A percentile compares a stretch with the other conserved stretches of the same genome.
These are phyloP conservation scores for Sebastes minor DNA, from an alignment of 2,797 vertebrate genomes.

Conservation along the genomic window DNA sequence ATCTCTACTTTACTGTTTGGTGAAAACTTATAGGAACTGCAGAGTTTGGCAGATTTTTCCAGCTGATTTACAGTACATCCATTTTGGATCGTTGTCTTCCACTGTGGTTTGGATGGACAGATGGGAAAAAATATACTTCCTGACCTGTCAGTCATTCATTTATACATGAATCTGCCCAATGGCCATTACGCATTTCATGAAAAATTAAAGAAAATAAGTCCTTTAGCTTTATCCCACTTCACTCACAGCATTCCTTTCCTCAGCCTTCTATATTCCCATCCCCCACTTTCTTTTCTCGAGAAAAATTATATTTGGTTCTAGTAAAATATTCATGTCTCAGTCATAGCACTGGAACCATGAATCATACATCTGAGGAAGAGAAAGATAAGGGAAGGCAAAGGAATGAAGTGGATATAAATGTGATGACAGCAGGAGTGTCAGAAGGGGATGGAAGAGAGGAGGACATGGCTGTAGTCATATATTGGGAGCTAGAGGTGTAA, in stretches of 20 bases:
- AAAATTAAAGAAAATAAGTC: not conserved
- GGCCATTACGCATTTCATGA: not conserved
- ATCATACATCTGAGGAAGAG: conserved; percentile 68
- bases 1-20: not conserved
- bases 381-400: conserved; percentile 6
- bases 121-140: not conserved
- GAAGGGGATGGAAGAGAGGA: not conserved
- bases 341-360: conserved; percentile 58
- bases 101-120: not conserved
- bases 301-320: conserved; percentile 67
- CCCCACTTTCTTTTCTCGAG: conserved; percentile 22
- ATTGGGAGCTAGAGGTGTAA: not conserved
- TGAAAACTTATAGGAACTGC: not conserved
- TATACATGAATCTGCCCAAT: not conserved
- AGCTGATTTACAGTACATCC: not conserved
- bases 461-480: not conserved
- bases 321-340: conserved; percentile 74
- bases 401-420: conserved; percentile 40
- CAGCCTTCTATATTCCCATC: not conserved
- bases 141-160: not conserved
- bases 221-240: not conserved
- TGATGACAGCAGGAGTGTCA: conserved; percentile 14
- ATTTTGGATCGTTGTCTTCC: not conserved
- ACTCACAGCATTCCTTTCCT: conserved; percentile 25
- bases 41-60: not conserved